These are phyloP conservation scores for Pocillopora damicornis DNA, from an alignment of 64 coral and sea anemone species.

Conservation along the genomic window DNA sequence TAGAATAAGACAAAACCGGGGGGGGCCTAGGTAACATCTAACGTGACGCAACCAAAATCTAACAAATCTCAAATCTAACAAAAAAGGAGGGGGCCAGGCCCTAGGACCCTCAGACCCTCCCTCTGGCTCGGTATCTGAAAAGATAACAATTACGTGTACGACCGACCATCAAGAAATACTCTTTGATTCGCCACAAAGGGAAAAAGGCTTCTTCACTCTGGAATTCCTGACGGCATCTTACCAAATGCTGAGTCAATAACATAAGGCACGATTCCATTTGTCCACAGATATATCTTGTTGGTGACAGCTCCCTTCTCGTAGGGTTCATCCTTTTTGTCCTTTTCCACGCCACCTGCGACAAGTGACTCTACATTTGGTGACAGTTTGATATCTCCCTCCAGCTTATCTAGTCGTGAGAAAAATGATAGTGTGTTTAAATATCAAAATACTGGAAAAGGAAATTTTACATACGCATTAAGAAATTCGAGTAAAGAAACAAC, in stretches of 20 bases:
- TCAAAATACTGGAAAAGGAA: not conserved
- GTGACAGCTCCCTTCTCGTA: conserved; percentile 38
- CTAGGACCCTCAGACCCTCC: too few relatives aligned
- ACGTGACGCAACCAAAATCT: too few relatives aligned
- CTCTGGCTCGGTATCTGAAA: too few relatives aligned
- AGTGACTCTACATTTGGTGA: conserved; percentile 11
- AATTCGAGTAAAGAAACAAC: too few relatives aligned
- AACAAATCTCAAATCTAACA: too few relatives aligned
- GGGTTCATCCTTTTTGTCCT: not conserved
- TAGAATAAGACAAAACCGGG: too few relatives aligned
- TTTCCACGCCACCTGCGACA: conserved; percentile 11
- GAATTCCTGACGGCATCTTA: not conserved
- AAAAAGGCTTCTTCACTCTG: not conserved
- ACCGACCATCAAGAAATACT: not conserved
- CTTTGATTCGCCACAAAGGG: too few relatives aligned
- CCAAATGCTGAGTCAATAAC: conserved; percentile 65
- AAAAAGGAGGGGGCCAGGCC: too few relatives aligned
- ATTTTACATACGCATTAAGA: too few relatives aligned
- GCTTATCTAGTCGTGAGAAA: conserved; percentile 14
- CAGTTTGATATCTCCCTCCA: conserved; percentile 63
- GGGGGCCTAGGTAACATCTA: too few relatives aligned
- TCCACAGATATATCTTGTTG: conserved; percentile 50
- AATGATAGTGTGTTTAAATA: not conserved
- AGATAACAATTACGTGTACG: too few relatives aligned
- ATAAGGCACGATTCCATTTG: conserved; percentile 67